A percentile compares a stretch with the other conserved stretches of the same genome.
phyloP scores from a whole-genome alignment of 2,888 invertebrate species.

The Melieria crassipennis region DNA sequence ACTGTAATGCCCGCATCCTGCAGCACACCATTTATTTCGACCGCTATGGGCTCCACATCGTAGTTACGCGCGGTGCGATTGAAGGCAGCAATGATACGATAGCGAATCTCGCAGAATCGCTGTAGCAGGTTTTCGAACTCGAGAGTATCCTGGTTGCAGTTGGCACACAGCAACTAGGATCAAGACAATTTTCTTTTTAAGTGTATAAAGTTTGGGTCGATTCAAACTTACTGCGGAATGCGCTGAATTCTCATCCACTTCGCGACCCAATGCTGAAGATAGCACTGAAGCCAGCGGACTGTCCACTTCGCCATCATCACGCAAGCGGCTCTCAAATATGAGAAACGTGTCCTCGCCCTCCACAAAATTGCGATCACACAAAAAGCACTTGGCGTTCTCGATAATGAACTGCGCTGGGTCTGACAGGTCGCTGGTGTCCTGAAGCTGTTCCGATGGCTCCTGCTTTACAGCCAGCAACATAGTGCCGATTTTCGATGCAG shows the following conservation, averaged over 20 bases:
- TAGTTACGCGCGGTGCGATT: constrained; percentile 29
- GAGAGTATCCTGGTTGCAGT: constrained; percentile 47
- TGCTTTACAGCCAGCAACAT: too few relatives aligned
- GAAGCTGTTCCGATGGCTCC: too few relatives aligned
- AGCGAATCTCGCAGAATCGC: constrained; percentile 37
- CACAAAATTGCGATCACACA: constrained; percentile 45
- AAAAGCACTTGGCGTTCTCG: constrained; percentile 43
- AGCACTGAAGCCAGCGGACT: constrained; percentile 41
- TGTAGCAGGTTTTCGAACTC: constrained; percentile 47
- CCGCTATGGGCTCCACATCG: constrained; percentile 26
- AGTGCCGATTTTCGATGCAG: too few relatives aligned
- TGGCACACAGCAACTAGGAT: constrained; percentile 47
- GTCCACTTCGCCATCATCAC: constrained; percentile 42
- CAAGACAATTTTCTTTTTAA: background rate
- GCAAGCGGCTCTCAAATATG: constrained; percentile 44
- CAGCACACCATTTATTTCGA: constrained; percentile 38
- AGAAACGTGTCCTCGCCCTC: constrained; percentile 46
- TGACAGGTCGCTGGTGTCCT: too few relatives aligned
- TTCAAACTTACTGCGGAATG: constrained; percentile 43
- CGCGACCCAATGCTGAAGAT: constrained; percentile 38
- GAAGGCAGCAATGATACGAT: constrained; percentile 43
- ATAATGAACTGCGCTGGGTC: constrained; percentile 17
- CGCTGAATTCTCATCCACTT: constrained; percentile 40
- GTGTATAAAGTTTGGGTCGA: background rate
- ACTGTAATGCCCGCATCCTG: constrained; percentile 28